These are phyloP conservation scores for Polylopha cassiicola DNA, from an alignment of 2,888 invertebrate genomes.

Conservation along the genomic window DNA sequence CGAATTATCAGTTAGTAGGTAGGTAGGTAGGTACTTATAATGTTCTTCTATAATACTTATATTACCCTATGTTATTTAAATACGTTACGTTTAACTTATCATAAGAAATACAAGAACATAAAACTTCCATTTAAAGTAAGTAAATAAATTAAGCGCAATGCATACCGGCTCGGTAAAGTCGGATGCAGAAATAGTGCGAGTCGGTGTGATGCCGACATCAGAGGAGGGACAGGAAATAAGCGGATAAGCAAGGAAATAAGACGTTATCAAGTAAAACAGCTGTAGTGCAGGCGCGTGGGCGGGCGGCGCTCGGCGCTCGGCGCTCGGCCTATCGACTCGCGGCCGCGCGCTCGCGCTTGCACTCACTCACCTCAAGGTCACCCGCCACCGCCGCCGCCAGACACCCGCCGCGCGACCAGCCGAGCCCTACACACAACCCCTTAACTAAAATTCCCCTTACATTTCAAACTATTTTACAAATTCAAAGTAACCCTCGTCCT, in stretches of 20 bases:
- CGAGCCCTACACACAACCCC: constrained; percentile 51
- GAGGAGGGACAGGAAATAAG: constrained; percentile 28
- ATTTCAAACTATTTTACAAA: constrained; percentile 48
- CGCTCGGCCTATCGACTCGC: constrained; percentile 54
- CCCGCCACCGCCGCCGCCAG: constrained; percentile 35
- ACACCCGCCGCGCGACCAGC: constrained; percentile 32
- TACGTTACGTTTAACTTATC: too few species aligned
- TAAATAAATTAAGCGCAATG: too few species aligned
- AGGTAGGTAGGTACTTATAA: too few species aligned
- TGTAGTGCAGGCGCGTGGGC: constrained; percentile 67
- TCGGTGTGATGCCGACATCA: constrained; percentile 12
- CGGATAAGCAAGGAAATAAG: constrained; percentile 35
- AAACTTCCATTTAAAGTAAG: too few species aligned
- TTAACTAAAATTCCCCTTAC: constrained; percentile 43
- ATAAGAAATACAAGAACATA: too few species aligned
- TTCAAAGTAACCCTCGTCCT: constrained; percentile 59
- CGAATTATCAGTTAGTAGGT: too few species aligned
- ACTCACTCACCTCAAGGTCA: constrained; percentile 71
- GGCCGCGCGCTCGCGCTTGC: constrained; percentile 43
- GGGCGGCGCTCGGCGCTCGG: too few species aligned
- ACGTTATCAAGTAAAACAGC: constrained; percentile 66
- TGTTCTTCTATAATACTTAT: too few species aligned
- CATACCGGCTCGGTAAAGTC: too few species aligned
- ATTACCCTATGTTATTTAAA: too few species aligned
- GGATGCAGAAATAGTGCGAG: not conserved